phyloP scores from a whole-genome alignment of 2,113 vertebrate genomes.

The Osmerus eperlanus region DNA sequence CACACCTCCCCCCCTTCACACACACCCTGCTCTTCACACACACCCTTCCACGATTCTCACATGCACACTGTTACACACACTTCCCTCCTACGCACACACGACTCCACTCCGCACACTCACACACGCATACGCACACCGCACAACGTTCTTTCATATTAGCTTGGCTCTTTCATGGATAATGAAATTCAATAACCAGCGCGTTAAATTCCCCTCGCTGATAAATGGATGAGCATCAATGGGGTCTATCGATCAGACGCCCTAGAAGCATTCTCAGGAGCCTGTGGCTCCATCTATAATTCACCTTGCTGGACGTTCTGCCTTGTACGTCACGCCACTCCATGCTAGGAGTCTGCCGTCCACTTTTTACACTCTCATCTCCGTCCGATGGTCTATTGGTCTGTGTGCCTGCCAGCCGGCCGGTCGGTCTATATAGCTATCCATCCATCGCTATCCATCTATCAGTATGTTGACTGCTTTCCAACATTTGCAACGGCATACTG shows the following conservation, averaged over 20 bases:
- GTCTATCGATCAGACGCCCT: conserved; percentile 58
- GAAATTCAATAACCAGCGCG: conserved; percentile 75
- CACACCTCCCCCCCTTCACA: too few relatives aligned
- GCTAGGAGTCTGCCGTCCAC: too few relatives aligned
- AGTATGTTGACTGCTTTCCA: too few relatives aligned
- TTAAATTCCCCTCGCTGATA: conserved; percentile 69
- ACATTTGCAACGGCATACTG: too few relatives aligned
- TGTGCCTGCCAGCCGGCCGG: too few relatives aligned
- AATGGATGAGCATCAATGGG: conserved; percentile 64
- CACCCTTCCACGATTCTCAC: too few relatives aligned
- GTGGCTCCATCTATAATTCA: conserved; percentile 49
- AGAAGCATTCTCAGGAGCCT: background rate
- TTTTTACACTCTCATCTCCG: too few relatives aligned
- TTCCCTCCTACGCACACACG: background rate
- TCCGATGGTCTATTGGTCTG: too few relatives aligned
- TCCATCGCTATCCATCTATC: too few relatives aligned
- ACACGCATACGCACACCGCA: conserved; percentile 10
- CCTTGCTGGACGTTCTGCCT: conserved; percentile 10
- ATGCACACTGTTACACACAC: background rate
- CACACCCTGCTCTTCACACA: too few relatives aligned
- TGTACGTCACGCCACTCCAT: too few relatives aligned
- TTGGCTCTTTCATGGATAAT: conserved; percentile 68
- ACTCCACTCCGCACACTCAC: background rate
- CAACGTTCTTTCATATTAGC: conserved; percentile 39
- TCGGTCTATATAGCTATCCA: too few relatives aligned